phyloP scores from a whole-genome alignment of 2,797 vertebrate species.

The Echiichthys vipera region DNA sequence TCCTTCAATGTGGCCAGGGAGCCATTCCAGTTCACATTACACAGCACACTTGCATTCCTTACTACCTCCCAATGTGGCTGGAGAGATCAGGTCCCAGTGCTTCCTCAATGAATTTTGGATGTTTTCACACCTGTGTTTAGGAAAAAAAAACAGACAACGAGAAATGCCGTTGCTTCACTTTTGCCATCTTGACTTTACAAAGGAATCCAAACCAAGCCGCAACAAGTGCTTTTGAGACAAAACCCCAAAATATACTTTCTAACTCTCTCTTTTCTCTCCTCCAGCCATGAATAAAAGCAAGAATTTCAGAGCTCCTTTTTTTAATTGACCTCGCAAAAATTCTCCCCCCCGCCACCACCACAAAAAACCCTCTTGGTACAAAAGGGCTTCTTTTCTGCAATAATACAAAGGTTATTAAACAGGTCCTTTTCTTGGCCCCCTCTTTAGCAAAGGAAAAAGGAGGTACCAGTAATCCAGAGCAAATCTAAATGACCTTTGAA shows the following conservation, averaged over 20 bases:
- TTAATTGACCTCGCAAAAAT: conserved; percentile 80
- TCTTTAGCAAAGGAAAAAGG: conserved; percentile 75
- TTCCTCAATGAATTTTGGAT: not conserved
- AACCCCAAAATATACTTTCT: conserved; percentile 73
- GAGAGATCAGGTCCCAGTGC: conserved; percentile 27
- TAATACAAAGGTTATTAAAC: conserved; percentile 88
- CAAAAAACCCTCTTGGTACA: conserved; percentile 79
- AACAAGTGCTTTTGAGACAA: conserved; percentile 56
- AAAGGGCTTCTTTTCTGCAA: conserved; percentile 83
- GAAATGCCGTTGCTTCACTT: not conserved
- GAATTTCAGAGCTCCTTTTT: conserved; percentile 82
- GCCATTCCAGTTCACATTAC: conserved; percentile 62
- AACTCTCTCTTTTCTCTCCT: conserved; percentile 63
- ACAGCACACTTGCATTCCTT: conserved; percentile 60
- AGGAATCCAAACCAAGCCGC: conserved; percentile 53
- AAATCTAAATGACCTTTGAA: conserved; percentile 94
- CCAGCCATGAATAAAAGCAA: conserved; percentile 80
- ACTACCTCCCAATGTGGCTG: conserved; percentile 37
- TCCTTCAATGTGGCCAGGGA: conserved; percentile 47
- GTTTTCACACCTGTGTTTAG: conserved; percentile 46
- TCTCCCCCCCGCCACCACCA: conserved; percentile 53
- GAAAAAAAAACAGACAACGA: conserved; percentile 11
- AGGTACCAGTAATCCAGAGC: conserved; percentile 89
- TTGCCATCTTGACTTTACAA: conserved; percentile 62
- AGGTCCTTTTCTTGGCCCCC: conserved; percentile 81